Evolutionary conservation across 1,140 invertebrate genomes (phyloP).

Genomic region (Philotrypesis tridentata): DNA sequence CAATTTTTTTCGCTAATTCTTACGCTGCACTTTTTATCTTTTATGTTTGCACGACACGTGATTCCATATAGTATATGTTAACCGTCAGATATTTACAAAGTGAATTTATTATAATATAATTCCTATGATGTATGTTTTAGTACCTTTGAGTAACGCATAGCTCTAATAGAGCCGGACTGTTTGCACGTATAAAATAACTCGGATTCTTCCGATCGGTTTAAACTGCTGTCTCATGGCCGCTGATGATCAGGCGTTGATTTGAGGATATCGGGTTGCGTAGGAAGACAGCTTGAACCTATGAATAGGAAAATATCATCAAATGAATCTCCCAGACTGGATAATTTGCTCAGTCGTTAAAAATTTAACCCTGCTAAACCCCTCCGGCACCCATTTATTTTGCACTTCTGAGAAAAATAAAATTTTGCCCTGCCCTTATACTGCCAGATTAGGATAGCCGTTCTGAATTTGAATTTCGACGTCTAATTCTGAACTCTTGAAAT

Average conservation of each 20-base stretch:
- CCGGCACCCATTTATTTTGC: background rate
- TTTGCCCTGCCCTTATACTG: background rate
- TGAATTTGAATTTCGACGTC: background rate
- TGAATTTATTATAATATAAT: background rate
- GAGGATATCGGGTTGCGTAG: conserved; percentile 84
- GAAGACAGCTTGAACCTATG: conserved; percentile 73
- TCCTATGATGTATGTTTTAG: conserved; percentile 49
- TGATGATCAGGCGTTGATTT: conserved; percentile 90
- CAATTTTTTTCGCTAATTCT: background rate
- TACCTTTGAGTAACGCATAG: conserved; percentile 50
- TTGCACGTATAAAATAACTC: conserved; percentile 43
- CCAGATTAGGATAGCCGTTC: conserved; percentile 20
- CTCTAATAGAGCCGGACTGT: conserved; percentile 36
- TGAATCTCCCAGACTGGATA: background rate
- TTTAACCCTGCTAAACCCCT: background rate
- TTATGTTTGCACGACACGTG: background rate
- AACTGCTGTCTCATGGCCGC: conserved; percentile 68
- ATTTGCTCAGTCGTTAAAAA: background rate
- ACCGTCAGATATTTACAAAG: conserved; percentile 39
- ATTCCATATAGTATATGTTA: background rate
- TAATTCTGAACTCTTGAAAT: background rate
- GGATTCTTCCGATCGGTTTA: conserved; percentile 49
- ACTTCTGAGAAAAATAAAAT: background rate
- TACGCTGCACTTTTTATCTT: background rate
- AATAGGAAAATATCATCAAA: conserved; percentile 24